Evolutionary conservation across 2,888 invertebrate genomes (phyloP).

Genomic region (Ypsolopha sequella): DNA sequence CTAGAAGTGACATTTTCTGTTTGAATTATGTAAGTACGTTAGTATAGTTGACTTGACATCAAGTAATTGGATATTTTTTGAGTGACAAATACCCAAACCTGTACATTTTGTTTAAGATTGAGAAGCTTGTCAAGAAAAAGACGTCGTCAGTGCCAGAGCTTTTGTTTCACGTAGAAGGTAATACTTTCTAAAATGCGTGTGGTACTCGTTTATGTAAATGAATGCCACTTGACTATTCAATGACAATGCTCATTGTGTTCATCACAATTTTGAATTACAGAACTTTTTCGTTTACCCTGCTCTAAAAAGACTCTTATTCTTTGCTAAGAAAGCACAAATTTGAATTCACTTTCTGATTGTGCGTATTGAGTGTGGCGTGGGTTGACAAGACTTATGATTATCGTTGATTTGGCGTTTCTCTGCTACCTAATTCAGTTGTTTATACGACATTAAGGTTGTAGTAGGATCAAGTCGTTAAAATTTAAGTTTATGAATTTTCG

Average conservation of each 20-base stretch:
- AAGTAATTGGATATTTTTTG: no score
- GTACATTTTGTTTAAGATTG: no score
- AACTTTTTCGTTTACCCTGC: constrained; percentile 7
- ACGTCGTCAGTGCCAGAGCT: no score
- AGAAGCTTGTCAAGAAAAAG: no score
- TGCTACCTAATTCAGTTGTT: constrained; percentile 64
- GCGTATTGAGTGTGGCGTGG: constrained; percentile 50
- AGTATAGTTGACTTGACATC: no score
- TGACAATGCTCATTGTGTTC: constrained; percentile 19
- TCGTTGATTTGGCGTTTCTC: constrained; percentile 62
- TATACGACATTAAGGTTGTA: constrained; percentile 59
- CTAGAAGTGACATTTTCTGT: no score
- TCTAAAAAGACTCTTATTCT: constrained; percentile 16
- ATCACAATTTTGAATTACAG: constrained; percentile 18
- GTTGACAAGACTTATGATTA: constrained; percentile 62
- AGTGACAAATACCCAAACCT: no score
- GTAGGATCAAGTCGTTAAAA: constrained; percentile 48
- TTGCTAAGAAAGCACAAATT: constrained; percentile 21
- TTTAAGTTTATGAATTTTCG: constrained; percentile 23
- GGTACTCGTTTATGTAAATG: constrained; percentile 1
- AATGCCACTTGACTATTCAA: constrained; percentile 9
- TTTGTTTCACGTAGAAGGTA: background rate
- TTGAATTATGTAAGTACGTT: no score
- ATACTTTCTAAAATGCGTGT: constrained; percentile 6
- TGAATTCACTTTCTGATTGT: background rate